A percentile compares a stretch with the other conserved stretches of the same genome.
Conservation (phyloP, 1,140 invertebrate species). For the Bombus pascuorum region DNA sequence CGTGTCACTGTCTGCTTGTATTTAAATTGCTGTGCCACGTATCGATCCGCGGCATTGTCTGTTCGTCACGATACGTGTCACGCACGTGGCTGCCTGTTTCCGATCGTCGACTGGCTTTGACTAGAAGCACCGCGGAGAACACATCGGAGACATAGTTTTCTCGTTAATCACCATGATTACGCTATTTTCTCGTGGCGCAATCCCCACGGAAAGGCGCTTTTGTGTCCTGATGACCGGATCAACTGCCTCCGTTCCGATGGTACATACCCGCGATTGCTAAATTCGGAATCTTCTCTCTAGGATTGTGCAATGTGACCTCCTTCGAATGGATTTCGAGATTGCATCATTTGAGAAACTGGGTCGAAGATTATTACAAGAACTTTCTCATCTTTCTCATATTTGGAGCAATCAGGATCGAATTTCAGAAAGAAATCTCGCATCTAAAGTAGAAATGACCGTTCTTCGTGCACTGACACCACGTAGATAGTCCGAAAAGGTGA, state of each 20-base stretch:
- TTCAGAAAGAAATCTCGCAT: not conserved
- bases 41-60: constrained; percentile 35
- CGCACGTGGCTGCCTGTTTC: constrained; percentile 42
- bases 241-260: too few species aligned
- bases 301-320: constrained; percentile 14
- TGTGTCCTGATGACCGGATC: constrained; percentile 55
- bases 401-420: not conserved
- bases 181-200: constrained; percentile 64
- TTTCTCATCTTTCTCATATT: not conserved
- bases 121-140: constrained; percentile 30
- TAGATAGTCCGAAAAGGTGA: not conserved
- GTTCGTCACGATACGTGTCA: constrained; percentile 28
- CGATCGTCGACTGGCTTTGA: constrained; percentile 54
- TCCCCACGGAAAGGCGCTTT: constrained; percentile 57
- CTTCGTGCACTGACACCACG: not conserved
- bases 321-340: not conserved
- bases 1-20: constrained; percentile 27
- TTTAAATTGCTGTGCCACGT: constrained; percentile 19
- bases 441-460: not conserved
- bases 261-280: constrained; percentile 18
- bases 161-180: constrained; percentile 72
- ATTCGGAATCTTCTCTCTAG: not conserved
- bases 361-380: not conserved
- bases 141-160: constrained; percentile 50
- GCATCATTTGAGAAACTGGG: not conserved